A percentile compares a stretch with the other conserved stretches of the same genome.
Conservation (phyloP, 2,113 vertebrate species). For the Pimephales promelas region DNA sequence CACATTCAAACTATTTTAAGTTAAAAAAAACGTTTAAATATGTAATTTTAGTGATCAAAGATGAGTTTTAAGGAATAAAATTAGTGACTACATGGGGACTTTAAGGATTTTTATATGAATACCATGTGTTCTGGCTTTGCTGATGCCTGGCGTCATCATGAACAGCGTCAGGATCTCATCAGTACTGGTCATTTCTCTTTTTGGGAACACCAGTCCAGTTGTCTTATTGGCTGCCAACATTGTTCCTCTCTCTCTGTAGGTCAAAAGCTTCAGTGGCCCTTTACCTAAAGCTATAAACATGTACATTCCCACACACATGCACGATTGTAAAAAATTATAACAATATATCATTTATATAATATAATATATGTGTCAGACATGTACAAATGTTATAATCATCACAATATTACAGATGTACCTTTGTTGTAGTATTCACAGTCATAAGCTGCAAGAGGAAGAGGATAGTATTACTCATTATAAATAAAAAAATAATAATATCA, state of each 20-base stretch:
- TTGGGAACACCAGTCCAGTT: slow-evolving; percentile 72
- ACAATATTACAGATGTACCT: slow-evolving; percentile 73
- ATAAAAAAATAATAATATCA: no score
- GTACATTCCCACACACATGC: slow-evolving; percentile 4
- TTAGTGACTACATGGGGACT: no score
- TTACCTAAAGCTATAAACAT: slow-evolving; percentile 84
- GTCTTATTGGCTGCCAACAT: slow-evolving; percentile 72
- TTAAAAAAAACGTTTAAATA: no score
- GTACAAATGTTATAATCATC: neutral
- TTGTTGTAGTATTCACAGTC: slow-evolving; percentile 99
- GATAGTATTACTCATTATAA: neutral
- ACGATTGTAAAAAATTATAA: neutral
- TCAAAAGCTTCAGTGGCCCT: slow-evolving; percentile 86
- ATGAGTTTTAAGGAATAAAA: no score
- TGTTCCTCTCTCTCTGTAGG: slow-evolving; percentile 72
- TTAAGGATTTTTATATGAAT: neutral
- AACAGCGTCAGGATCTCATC: slow-evolving; percentile 76
- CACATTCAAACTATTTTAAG: no score
- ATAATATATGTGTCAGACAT: no score
- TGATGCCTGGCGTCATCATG: slow-evolving; percentile 91
- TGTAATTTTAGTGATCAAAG: no score
- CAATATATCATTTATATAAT: no score
- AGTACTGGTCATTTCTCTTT: slow-evolving; percentile 61
- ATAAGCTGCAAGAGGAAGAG: slow-evolving; percentile 81
- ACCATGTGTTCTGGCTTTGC: slow-evolving; percentile 72